phyloP scores from a whole-genome alignment of 1,140 invertebrate species.

The Oppia nitens region DNA sequence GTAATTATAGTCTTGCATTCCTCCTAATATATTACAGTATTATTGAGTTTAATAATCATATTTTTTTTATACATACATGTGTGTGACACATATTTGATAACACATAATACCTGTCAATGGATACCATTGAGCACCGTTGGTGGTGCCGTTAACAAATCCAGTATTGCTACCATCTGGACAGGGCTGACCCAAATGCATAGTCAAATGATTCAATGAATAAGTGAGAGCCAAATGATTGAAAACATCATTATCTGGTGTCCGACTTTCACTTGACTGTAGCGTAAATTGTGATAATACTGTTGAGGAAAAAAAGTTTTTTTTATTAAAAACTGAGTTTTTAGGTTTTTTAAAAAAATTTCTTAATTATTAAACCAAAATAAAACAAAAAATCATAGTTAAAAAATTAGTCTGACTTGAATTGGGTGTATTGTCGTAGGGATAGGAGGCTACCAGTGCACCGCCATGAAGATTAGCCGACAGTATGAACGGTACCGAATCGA shows the following conservation, averaged over 20 bases:
- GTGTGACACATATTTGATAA: not conserved
- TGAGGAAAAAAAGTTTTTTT: not conserved
- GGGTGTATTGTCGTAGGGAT: constrained; percentile 32
- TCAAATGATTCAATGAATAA: constrained; percentile 28
- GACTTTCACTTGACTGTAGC: constrained; percentile 10
- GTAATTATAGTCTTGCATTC: constrained; percentile 97
- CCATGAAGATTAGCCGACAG: constrained; percentile 38
- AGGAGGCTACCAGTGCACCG: constrained; percentile 38
- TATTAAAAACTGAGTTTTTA: not conserved
- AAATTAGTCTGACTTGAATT: constrained; percentile 8
- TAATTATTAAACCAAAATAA: not conserved
- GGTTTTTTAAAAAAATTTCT: not conserved
- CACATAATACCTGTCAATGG: constrained; percentile 49
- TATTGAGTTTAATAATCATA: not conserved
- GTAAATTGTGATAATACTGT: constrained; percentile 14
- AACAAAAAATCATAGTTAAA: not conserved
- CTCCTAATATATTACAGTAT: constrained; percentile 25
- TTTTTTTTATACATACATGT: not conserved
- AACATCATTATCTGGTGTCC: constrained; percentile 25
- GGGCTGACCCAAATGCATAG: constrained; percentile 26
- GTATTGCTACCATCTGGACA: constrained; percentile 31
- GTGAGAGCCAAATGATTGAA: constrained; percentile 24
- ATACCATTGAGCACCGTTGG: constrained; percentile 83
- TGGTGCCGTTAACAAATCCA: constrained; percentile 66
- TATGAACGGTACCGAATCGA: constrained; percentile 32